Percentiles rank a stretch among this genome's conserved stretches.
Evolutionary conservation across 2,888 invertebrate genomes (phyloP).

Genomic region (Sinohyriopsis cumingii): DNA sequence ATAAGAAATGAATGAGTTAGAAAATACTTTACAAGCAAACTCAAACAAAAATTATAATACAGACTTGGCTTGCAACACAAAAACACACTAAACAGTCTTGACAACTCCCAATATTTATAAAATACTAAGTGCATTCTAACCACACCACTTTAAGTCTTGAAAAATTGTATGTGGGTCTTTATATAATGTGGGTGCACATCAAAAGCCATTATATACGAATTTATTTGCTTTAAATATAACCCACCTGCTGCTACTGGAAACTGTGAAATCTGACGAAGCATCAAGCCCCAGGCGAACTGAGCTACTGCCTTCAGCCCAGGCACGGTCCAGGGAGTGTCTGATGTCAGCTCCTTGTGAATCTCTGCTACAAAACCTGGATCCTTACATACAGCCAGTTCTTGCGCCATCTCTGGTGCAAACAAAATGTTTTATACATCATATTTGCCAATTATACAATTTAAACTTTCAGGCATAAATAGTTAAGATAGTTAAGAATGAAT

Average conservation of each 20-base stretch:
- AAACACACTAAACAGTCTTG: too few relatives aligned
- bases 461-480: not conserved
- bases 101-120: too few relatives aligned
- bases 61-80: too few relatives aligned
- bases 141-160: too few relatives aligned
- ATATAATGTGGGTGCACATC: too few relatives aligned
- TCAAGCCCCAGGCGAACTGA: conserved; percentile 82
- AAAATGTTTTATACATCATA: not conserved
- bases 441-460: not conserved
- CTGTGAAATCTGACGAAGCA: conserved; percentile 74
- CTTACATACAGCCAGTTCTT: conserved; percentile 68
- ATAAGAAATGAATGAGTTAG: too few relatives aligned
- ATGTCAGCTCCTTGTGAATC: conserved; percentile 74
- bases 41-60: too few relatives aligned
- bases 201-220: not conserved
- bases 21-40: too few relatives aligned
- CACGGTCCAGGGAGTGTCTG: conserved; percentile 71
- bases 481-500: too few relatives aligned
- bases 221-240: conserved; percentile 6
- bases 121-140: too few relatives aligned
- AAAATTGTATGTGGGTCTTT: too few relatives aligned
- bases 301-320: conserved; percentile 75
- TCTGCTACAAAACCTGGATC: conserved; percentile 65
- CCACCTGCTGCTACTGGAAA: conserved; percentile 59
- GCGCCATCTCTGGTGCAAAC: conserved; percentile 20